Evolutionary conservation across 2,888 invertebrate species (phyloP).

Genomic region (Unio pictorum): DNA sequence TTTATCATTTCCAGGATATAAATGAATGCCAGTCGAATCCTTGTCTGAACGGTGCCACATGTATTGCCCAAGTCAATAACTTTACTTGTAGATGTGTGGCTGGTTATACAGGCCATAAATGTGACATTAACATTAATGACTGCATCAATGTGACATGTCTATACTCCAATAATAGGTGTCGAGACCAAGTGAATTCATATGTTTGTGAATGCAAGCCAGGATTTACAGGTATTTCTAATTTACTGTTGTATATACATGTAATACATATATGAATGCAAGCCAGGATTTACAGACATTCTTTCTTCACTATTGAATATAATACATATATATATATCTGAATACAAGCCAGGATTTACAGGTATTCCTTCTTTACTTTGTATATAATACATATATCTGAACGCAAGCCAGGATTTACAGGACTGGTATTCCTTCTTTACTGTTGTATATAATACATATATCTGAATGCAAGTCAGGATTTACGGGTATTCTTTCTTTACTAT

Average conservation of each 20-base stretch:
- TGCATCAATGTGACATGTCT: constrained; percentile 38
- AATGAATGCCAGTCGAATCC: constrained; percentile 53
- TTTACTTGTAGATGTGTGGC: constrained; percentile 31
- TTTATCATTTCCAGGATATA: constrained; percentile 37
- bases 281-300: too few species aligned
- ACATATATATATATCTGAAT: constrained; percentile 38
- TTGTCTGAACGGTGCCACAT: constrained; percentile 73
- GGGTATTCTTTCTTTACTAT: too few species aligned
- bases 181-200: constrained; percentile 33
- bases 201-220: constrained; percentile 47
- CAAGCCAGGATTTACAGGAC: too few species aligned
- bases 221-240: constrained; percentile 34
- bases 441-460: too few species aligned
- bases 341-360: constrained; percentile 35
- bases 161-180: constrained; percentile 32
- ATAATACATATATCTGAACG: too few species aligned
- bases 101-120: constrained; percentile 34
- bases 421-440: too few species aligned
- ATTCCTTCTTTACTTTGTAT: too few species aligned
- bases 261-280: too few species aligned
- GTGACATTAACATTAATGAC: constrained; percentile 44
- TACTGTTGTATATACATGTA: too few species aligned
- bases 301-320: constrained; percentile 2
- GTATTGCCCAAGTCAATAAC: constrained; percentile 42
- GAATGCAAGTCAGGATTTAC: too few species aligned